These are phyloP conservation scores for Anoplius nigerrimus DNA, from an alignment of 2,888 invertebrate species.

Conservation along the genomic window DNA sequence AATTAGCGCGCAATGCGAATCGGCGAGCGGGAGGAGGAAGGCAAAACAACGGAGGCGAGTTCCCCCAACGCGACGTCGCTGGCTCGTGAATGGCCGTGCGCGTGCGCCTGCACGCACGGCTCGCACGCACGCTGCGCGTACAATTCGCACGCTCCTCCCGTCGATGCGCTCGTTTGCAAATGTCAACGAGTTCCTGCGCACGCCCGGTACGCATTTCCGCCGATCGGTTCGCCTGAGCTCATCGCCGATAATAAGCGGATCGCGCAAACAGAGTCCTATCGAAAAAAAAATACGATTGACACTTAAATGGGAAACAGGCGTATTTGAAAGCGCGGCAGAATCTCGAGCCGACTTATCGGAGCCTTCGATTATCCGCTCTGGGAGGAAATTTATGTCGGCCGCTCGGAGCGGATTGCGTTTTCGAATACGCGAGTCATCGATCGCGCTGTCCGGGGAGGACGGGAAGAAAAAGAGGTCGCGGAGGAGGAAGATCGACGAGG, in stretches of 20 bases:
- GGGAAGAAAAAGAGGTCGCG: slow-evolving; percentile 14
- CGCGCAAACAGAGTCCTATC: background rate
- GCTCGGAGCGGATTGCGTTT: too few relatives aligned
- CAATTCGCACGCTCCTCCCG: background rate
- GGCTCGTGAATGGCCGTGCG: too few relatives aligned
- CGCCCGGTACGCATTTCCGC: background rate
- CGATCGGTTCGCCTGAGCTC: slow-evolving; percentile 2
- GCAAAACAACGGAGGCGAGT: background rate
- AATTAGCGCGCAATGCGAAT: too few relatives aligned
- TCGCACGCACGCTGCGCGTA: background rate
- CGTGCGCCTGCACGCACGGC: background rate
- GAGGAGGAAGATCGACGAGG: slow-evolving; percentile 5
- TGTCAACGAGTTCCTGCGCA: slow-evolving; percentile 17
- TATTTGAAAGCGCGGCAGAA: too few relatives aligned
- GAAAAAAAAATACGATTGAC: too few relatives aligned
- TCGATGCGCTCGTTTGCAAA: slow-evolving; percentile 10
- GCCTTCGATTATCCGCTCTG: too few relatives aligned
- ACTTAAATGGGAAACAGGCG: too few relatives aligned
- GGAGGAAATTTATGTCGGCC: too few relatives aligned
- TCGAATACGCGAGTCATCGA: background rate
- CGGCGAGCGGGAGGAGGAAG: background rate
- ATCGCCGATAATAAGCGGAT: slow-evolving; percentile 17
- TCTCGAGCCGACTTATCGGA: too few relatives aligned
- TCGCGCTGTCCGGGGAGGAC: background rate
- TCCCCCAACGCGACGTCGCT: too few relatives aligned